Percentiles rank a stretch among this genome's conserved stretches.
phyloP scores from a whole-genome alignment of 2,113 vertebrate genomes.

The Rhinichthys klamathensis region DNA sequence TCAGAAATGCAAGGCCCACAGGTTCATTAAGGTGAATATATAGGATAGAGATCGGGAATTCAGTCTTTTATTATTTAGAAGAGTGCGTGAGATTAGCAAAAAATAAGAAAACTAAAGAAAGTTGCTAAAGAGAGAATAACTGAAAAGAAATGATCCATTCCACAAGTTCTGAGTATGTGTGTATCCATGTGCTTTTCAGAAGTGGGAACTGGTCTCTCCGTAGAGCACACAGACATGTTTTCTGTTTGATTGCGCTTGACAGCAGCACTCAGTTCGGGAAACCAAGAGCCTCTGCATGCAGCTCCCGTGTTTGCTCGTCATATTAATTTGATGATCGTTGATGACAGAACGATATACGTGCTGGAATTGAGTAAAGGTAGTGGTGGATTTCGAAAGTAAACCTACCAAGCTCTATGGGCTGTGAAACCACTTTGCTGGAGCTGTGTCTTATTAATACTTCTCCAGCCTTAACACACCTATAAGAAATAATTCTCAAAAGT shows the following conservation, averaged over 20 bases:
- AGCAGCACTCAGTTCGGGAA: slow-evolving; percentile 62
- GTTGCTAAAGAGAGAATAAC: slow-evolving; percentile 30
- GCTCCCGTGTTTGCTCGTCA: slow-evolving; percentile 60
- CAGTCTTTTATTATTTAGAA: slow-evolving; percentile 40
- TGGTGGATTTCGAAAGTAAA: slow-evolving; percentile 32
- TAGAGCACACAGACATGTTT: slow-evolving; percentile 17
- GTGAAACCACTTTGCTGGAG: slow-evolving; percentile 7
- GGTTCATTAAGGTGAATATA: slow-evolving; percentile 36
- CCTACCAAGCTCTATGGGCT: slow-evolving; percentile 8
- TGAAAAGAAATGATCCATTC: slow-evolving; percentile 21
- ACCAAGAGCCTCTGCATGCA: slow-evolving; percentile 61
- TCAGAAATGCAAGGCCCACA: background rate
- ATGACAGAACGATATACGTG: slow-evolving; percentile 61
- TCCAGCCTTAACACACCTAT: background rate
- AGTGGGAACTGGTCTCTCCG: slow-evolving; percentile 17
- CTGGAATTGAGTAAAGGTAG: slow-evolving; percentile 45
- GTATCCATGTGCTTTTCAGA: slow-evolving; percentile 32
- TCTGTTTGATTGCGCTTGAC: slow-evolving; percentile 60
- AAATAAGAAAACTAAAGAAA: background rate
- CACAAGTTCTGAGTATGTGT: slow-evolving; percentile 9
- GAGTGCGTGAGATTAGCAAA: slow-evolving; percentile 2
- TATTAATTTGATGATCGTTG: slow-evolving; percentile 67
- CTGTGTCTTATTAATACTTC: slow-evolving; percentile 34
- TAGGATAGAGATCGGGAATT: background rate
- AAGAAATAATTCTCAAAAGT: slow-evolving; percentile 27